Conservation (phyloP, 2,797 vertebrate genomes). For the Takifugu rubripes region DNA sequence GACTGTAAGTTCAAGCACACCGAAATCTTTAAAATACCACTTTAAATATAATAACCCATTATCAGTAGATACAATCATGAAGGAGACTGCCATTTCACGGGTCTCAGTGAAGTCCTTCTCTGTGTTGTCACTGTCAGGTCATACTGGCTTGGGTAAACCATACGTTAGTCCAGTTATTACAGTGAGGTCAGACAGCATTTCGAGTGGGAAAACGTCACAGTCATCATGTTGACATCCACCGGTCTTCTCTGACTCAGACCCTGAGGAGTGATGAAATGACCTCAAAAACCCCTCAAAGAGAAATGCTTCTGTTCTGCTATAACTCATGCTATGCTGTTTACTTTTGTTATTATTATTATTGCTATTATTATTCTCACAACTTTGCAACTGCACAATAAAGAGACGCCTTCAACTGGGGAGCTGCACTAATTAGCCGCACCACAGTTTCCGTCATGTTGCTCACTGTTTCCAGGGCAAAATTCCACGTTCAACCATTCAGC, state of each 20-base stretch:
- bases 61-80: background rate
- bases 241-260: slow-evolving; percentile 65
- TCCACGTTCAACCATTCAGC: no score
- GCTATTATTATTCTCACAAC: no score
- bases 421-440: no score
- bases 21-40: no score
- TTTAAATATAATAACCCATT: background rate
- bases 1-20: no score
- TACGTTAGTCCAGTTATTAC: slow-evolving; percentile 62
- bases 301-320: no score
- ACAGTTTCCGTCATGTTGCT: no score
- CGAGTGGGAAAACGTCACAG: slow-evolving; percentile 52
- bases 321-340: no score
- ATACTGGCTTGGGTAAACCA: slow-evolving; percentile 50
- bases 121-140: slow-evolving; percentile 42
- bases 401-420: no score
- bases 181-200: slow-evolving; percentile 69
- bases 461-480: slow-evolving; percentile 17
- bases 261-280: slow-evolving; percentile 46
- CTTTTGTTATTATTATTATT: no score
- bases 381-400: no score
- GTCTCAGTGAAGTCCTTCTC: slow-evolving; percentile 32
- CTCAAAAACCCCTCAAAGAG: slow-evolving; percentile 44
- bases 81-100: slow-evolving; percentile 31
- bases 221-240: slow-evolving; percentile 61